Percentiles rank a stretch among this genome's conserved stretches.
phyloP scores from a whole-genome alignment of 2,888 invertebrate genomes.

The Belgica antarctica region DNA sequence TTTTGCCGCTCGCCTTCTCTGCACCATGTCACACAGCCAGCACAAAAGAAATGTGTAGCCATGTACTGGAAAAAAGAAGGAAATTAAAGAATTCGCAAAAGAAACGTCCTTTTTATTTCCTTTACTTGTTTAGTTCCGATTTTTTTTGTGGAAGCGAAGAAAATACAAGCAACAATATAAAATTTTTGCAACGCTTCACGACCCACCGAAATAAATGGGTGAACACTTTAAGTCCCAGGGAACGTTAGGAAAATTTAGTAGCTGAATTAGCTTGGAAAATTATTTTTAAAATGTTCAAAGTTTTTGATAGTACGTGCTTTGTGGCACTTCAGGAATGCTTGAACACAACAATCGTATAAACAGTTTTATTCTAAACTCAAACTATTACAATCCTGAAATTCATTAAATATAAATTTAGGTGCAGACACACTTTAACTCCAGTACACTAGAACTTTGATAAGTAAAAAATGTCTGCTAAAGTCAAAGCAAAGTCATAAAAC shows the following conservation, averaged over 20 bases:
- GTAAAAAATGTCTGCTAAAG: too few relatives aligned
- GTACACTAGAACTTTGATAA: too few relatives aligned
- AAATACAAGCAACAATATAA: conserved; percentile 8
- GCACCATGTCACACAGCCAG: background rate
- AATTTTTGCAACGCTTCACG: background rate
- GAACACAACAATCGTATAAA: too few relatives aligned
- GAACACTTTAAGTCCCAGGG: too few relatives aligned
- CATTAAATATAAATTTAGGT: too few relatives aligned
- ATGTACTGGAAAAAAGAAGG: conserved; percentile 11
- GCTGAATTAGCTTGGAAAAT: background rate
- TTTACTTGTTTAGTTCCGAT: background rate
- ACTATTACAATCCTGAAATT: too few relatives aligned
- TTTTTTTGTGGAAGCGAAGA: background rate
- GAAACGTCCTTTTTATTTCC: background rate
- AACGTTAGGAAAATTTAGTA: too few relatives aligned
- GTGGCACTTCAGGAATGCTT: too few relatives aligned
- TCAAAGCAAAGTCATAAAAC: too few relatives aligned
- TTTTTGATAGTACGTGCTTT: too few relatives aligned
- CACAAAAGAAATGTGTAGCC: background rate
- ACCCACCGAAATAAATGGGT: background rate
- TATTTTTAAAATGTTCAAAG: background rate
- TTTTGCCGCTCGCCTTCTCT: background rate
- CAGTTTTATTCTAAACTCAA: too few relatives aligned
- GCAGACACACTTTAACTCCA: too few relatives aligned
- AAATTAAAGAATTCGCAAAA: conserved; percentile 18